Evolutionary conservation across 1,140 invertebrate genomes (phyloP).

Genomic region (Penaeus chinensis): DNA sequence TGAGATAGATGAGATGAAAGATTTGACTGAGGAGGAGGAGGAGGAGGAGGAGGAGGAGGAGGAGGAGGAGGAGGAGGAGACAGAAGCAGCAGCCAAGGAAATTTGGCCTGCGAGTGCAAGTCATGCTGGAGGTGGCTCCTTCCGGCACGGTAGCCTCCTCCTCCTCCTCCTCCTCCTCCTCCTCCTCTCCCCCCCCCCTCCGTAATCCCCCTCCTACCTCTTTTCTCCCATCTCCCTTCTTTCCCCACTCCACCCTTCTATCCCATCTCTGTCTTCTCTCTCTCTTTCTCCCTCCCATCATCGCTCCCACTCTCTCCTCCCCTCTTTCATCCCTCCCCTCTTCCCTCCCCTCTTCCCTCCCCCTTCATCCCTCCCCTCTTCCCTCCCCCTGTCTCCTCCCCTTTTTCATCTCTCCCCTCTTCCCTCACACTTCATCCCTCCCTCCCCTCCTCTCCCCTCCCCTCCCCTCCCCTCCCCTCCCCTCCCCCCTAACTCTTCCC

Average conservation of each 20-base stretch:
- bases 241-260: no score
- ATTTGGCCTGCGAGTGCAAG: no score
- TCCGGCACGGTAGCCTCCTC: no score
- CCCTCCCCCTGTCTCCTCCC: not conserved
- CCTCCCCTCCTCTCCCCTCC: not conserved
- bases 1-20: not conserved
- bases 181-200: no score
- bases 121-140: no score
- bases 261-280: no score
- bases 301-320: not conserved
- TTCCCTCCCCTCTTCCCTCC: not conserved
- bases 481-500: no score
- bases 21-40: not conserved
- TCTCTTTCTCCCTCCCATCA: no score
- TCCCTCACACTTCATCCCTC: not conserved
- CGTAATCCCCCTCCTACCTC: not conserved
- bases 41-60: not conserved
- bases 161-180: no score
- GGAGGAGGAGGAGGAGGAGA: not conserved
- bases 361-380: not conserved
- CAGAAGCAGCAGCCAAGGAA: constrained; percentile 1
- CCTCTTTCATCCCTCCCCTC: not conserved
- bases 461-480: not conserved
- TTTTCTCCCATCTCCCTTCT: not conserved
- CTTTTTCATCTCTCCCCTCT: not conserved